Percentiles rank a stretch among this genome's conserved stretches.
phyloP scores from a whole-genome alignment of 2,797 vertebrate genomes.

The Lacerta bilineata region DNA sequence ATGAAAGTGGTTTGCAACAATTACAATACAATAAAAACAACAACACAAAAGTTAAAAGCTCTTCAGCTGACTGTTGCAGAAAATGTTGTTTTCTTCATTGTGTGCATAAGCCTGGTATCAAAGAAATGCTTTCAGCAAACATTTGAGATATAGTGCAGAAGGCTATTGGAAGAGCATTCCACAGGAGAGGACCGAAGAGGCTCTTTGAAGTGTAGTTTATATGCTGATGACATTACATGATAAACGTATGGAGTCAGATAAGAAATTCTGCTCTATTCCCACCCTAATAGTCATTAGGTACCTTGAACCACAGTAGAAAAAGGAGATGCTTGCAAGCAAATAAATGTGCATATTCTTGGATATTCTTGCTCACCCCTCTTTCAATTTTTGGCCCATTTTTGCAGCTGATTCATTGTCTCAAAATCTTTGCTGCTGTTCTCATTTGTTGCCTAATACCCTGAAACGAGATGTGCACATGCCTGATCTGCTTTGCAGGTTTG shows the following conservation, averaged over 20 bases:
- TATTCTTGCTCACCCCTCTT: not conserved
- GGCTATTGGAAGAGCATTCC: too few relatives aligned
- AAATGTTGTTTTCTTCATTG: too few relatives aligned
- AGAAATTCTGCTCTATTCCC: not conserved
- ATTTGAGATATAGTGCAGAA: too few relatives aligned
- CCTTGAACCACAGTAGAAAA: not conserved
- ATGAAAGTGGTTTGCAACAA: too few relatives aligned
- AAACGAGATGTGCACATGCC: not conserved
- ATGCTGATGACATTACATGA: not conserved
- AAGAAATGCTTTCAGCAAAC: too few relatives aligned
- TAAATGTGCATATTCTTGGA: not conserved
- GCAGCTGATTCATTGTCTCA: not conserved
- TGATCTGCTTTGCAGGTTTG: slow-evolving; percentile 10
- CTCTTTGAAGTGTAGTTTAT: not conserved
- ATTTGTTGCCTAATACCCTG: not conserved
- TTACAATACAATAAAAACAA: too few relatives aligned
- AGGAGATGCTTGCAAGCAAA: not conserved
- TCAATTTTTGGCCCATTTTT: not conserved
- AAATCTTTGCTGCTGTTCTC: not conserved
- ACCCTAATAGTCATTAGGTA: slow-evolving; percentile 10
- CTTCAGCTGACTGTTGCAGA: too few relatives aligned
- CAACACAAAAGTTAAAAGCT: too few relatives aligned
- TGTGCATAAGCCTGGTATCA: too few relatives aligned
- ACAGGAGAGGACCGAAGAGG: too few relatives aligned
- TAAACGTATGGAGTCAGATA: not conserved